Conservation (phyloP, 2,888 invertebrate genomes). For the Metalampra italica region DNA sequence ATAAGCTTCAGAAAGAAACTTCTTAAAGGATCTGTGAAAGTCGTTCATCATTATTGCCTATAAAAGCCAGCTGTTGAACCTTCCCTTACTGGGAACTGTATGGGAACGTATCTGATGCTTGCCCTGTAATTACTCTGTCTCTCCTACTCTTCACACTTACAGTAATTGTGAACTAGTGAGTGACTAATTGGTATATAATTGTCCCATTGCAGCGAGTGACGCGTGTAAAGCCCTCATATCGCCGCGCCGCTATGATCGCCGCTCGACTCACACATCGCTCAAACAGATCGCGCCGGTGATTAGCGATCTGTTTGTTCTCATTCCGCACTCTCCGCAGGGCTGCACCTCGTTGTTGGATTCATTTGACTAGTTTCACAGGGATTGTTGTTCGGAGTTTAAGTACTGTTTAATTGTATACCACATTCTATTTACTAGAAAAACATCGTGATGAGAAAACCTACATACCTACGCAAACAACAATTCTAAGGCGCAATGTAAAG, state of each 20-base stretch:
- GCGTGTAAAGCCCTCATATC: slow-evolving; percentile 11
- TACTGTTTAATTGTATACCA: too few relatives aligned
- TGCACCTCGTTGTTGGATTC: neutral
- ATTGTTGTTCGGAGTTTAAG: too few relatives aligned
- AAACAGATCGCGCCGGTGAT: slow-evolving; percentile 15
- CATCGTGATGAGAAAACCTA: too few relatives aligned
- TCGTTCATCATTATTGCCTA: too few relatives aligned
- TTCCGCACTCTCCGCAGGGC: neutral
- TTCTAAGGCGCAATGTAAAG: too few relatives aligned
- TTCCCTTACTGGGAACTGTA: too few relatives aligned
- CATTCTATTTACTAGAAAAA: too few relatives aligned
- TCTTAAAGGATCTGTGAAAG: too few relatives aligned
- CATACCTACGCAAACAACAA: too few relatives aligned
- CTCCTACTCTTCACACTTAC: neutral
- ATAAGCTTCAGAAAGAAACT: too few relatives aligned
- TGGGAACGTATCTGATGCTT: too few relatives aligned
- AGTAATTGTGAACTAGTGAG: neutral
- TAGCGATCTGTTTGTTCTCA: slow-evolving; percentile 7
- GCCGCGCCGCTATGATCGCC: neutral
- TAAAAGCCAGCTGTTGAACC: too few relatives aligned
- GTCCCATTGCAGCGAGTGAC: neutral
- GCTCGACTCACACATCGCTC: slow-evolving; percentile 14
- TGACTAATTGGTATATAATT: neutral
- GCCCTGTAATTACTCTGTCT: neutral
- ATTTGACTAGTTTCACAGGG: neutral